phyloP scores from a whole-genome alignment of 2,797 vertebrate species.

The Lutjanus campechanus region DNA sequence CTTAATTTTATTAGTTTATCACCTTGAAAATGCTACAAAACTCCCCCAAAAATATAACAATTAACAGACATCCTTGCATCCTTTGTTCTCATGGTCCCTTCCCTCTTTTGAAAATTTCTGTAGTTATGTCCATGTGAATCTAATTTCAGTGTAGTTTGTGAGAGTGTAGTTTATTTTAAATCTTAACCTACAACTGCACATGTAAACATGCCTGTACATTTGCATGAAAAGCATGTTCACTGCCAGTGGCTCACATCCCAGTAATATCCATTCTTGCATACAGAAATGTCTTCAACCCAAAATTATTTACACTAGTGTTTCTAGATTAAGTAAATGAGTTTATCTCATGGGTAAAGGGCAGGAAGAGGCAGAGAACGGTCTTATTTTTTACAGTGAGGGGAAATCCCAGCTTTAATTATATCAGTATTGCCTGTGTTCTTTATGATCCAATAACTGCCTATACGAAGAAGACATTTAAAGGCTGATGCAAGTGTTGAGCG shows the following conservation, averaged over 20 bases:
- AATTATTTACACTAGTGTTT: slow-evolving; percentile 9
- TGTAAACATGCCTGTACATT: slow-evolving; percentile 1
- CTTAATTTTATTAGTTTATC: not conserved
- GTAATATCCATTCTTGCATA: not conserved
- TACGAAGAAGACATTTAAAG: slow-evolving; percentile 26
- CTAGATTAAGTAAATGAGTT: slow-evolving; percentile 6
- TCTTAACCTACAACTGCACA: not conserved
- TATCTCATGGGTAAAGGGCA: slow-evolving; percentile 7
- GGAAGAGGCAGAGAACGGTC: not conserved
- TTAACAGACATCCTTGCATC: not conserved
- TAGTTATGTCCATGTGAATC: slow-evolving; percentile 1
- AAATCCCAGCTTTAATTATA: slow-evolving; percentile 25
- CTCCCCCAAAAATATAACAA: not conserved
- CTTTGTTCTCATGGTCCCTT: not conserved
- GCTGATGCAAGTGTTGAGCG: slow-evolving; percentile 24
- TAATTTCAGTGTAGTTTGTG: not conserved
- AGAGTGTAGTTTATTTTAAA: not conserved
- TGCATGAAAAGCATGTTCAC: not conserved
- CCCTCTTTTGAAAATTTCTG: not conserved
- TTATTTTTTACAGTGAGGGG: slow-evolving; percentile 20
- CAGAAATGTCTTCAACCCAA: not conserved
- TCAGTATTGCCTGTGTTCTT: slow-evolving; percentile 13
- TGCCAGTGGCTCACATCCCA: not conserved
- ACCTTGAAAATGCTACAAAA: not conserved
- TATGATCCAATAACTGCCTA: slow-evolving; percentile 32